Percentiles rank a stretch among this genome's conserved stretches.
phyloP scores from a whole-genome alignment of 2,113 vertebrate genomes.

The Harpagus bidentatus region DNA sequence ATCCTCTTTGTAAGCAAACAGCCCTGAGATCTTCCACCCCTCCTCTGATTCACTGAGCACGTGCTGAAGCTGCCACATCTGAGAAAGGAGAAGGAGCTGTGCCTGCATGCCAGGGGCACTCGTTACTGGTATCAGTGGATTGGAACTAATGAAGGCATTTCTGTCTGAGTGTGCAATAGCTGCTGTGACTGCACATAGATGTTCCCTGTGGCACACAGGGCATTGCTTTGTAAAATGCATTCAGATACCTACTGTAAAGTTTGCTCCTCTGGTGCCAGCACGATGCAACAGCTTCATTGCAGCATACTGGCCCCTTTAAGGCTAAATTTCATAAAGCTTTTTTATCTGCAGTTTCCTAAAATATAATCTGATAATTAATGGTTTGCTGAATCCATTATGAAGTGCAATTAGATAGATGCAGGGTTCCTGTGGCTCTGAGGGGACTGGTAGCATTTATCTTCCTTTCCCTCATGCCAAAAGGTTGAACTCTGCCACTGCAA shows the following conservation, averaged over 20 bases:
- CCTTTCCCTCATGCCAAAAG: constrained; percentile 19
- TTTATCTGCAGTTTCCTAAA: constrained; percentile 54
- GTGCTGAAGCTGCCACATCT: not conserved
- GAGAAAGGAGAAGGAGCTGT: not conserved
- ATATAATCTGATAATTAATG: constrained; percentile 72
- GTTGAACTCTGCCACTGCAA: not conserved
- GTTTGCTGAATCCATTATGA: constrained; percentile 66
- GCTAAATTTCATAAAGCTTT: constrained; percentile 25
- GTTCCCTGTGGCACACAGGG: not conserved
- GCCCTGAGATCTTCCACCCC: not conserved
- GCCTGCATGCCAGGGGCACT: not conserved
- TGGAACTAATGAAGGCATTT: not conserved
- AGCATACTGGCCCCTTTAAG: not conserved
- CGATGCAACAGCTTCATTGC: not conserved
- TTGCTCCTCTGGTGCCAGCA: not conserved
- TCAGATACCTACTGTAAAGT: not conserved
- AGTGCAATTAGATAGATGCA: constrained; percentile 67
- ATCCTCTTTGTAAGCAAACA: not conserved
- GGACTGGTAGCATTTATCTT: constrained; percentile 61
- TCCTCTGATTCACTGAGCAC: not conserved
- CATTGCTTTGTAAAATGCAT: not conserved
- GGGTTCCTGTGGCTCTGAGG: constrained; percentile 41
- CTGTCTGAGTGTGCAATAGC: not conserved
- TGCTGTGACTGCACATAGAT: accelerated
- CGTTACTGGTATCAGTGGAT: accelerated